phyloP scores from a whole-genome alignment of 64 coral and sea anemone genomes.

The Catalaphyllia jardinei region DNA sequence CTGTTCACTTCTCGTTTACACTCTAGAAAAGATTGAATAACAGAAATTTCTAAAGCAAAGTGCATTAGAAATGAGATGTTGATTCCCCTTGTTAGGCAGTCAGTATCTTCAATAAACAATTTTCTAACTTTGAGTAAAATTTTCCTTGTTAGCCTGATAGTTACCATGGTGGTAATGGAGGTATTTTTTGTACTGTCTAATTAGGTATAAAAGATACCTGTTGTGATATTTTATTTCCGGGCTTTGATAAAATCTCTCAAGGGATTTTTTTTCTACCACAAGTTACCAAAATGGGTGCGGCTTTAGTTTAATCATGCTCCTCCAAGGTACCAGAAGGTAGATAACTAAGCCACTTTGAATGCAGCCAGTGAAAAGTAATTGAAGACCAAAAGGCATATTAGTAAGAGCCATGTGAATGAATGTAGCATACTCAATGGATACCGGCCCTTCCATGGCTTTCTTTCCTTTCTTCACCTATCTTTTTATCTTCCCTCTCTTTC shows the following conservation, averaged over 20 bases:
- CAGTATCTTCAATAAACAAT: slow-evolving; percentile 26
- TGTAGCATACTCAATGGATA: slow-evolving; percentile 35
- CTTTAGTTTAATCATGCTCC: slow-evolving; percentile 28
- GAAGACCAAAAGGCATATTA: slow-evolving; percentile 41
- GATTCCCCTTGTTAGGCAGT: slow-evolving; percentile 37
- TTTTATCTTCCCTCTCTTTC: slow-evolving; percentile 33
- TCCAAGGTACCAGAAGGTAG: slow-evolving; percentile 31
- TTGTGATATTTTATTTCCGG: slow-evolving; percentile 40
- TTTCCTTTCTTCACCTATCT: slow-evolving; percentile 32
- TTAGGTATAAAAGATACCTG: slow-evolving; percentile 34
- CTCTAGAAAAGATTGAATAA: no score
- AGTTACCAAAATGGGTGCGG: slow-evolving; percentile 35
- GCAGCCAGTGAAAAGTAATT: slow-evolving; percentile 21
- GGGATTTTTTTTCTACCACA: slow-evolving; percentile 23
- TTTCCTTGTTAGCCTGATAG: background rate
- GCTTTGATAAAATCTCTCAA: slow-evolving; percentile 38
- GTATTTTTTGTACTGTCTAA: slow-evolving; percentile 24
- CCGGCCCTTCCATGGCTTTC: no score
- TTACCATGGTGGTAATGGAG: slow-evolving; percentile 3
- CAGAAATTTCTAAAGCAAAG: slow-evolving; percentile 25
- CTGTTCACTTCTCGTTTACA: no score
- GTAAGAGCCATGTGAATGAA: slow-evolving; percentile 27
- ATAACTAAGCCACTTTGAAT: slow-evolving; percentile 26
- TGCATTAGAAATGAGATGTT: slow-evolving; percentile 41
- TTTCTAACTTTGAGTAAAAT: slow-evolving; percentile 27